phyloP scores from a whole-genome alignment of 2,113 vertebrate species.

The Macrotis lagotis region DNA sequence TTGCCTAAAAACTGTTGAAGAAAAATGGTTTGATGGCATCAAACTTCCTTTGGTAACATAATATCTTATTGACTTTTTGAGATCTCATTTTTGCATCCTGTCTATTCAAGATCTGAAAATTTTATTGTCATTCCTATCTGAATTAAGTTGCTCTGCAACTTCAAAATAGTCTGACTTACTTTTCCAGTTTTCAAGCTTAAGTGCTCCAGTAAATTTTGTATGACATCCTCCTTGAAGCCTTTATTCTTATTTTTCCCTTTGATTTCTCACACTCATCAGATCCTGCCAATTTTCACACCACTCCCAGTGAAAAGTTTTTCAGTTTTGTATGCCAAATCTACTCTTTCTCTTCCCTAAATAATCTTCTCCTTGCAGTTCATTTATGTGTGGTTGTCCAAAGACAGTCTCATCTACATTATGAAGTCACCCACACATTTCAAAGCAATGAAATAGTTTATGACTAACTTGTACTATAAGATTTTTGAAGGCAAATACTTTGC shows the following conservation, averaged over 20 bases:
- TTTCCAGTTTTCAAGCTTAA: constrained; percentile 19
- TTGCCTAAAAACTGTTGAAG: background rate
- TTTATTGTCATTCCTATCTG: background rate
- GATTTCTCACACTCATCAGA: constrained; percentile 11
- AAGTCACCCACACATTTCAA: constrained; percentile 37
- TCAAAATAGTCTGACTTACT: constrained; percentile 29
- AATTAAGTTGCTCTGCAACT: constrained; percentile 39
- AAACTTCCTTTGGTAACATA: background rate
- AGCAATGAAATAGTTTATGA: background rate
- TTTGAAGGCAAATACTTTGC: background rate
- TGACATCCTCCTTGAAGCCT: background rate
- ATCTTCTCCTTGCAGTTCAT: background rate
- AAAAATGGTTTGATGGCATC: background rate
- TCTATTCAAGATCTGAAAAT: background rate
- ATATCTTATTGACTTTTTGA: constrained; percentile 10
- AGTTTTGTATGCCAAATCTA: background rate
- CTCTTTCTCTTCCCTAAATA: constrained; percentile 8
- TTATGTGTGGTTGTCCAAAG: background rate
- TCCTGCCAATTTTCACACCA: constrained; percentile 8
- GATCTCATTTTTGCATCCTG: background rate
- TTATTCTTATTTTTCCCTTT: background rate
- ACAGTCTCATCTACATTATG: constrained; percentile 27
- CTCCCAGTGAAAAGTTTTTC: background rate
- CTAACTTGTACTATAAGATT: constrained; percentile 35
- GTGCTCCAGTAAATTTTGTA: background rate